Conservation (phyloP, 2,797 vertebrate species). For the Cynopterus sphinx region DNA sequence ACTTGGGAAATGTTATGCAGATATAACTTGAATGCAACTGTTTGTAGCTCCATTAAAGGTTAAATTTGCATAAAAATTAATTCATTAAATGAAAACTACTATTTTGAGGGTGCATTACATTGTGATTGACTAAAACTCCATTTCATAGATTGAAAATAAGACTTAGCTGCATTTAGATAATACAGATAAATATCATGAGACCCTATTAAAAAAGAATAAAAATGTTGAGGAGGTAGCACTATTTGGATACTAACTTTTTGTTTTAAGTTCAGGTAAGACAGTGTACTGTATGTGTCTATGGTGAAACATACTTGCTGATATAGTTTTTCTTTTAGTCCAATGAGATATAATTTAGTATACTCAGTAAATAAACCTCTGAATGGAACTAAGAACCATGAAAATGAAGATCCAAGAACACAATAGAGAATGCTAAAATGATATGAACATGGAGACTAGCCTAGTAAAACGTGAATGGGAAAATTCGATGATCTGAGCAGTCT, state of each 20-base stretch:
- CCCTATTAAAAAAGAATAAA: constrained; percentile 4
- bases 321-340: background rate
- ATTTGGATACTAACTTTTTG: background rate
- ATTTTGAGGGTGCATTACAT: background rate
- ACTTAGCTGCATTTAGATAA: constrained; percentile 10
- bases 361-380: background rate
- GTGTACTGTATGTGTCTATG: background rate
- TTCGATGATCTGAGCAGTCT: background rate
- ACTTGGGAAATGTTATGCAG: constrained; percentile 55
- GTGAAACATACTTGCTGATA: background rate
- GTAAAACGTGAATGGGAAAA: background rate
- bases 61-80: constrained; percentile 71
- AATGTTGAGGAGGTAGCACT: background rate
- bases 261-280: background rate
- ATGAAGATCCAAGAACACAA: background rate
- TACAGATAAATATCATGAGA: constrained; percentile 24
- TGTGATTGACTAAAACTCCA: constrained; percentile 32
- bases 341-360: background rate
- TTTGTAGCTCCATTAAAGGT: constrained; percentile 57
- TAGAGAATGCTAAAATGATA: background rate
- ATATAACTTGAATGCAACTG: background rate
- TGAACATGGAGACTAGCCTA: background rate
- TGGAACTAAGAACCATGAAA: background rate
- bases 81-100: constrained; percentile 45
- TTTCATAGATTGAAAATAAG: background rate